Evolutionary conservation across 2,888 invertebrate species (phyloP).

Genomic region (Mechanitis messenoides): DNA sequence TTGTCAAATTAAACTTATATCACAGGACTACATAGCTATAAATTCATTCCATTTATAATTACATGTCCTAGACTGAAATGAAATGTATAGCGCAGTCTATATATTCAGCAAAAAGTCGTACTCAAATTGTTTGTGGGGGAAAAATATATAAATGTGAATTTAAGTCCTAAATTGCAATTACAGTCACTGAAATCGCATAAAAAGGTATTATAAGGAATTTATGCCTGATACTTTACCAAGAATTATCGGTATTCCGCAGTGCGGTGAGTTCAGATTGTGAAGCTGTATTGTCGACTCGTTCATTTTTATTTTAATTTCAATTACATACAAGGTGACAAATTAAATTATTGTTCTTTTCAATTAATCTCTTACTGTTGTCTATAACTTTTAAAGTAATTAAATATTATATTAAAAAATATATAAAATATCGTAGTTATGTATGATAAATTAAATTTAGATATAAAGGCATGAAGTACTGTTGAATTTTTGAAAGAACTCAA

Average conservation of each 20-base stretch:
- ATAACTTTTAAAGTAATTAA: too few relatives aligned
- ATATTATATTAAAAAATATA: too few relatives aligned
- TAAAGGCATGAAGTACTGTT: too few relatives aligned
- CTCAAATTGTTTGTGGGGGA: constrained; percentile 32
- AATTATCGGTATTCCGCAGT: constrained; percentile 56
- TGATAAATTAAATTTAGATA: too few relatives aligned
- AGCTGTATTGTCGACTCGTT: constrained; percentile 55
- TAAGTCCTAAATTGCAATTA: constrained; percentile 41
- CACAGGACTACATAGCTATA: too few relatives aligned
- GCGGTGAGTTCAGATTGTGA: constrained; percentile 48
- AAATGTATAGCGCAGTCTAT: too few relatives aligned
- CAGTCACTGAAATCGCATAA: constrained; percentile 42
- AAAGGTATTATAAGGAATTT: constrained; percentile 53
- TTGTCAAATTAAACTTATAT: too few relatives aligned
- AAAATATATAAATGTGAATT: constrained; percentile 38
- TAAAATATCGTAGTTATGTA: too few relatives aligned
- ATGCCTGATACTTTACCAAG: constrained; percentile 51
- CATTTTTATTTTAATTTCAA: constrained; percentile 37
- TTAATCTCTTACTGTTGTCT: too few relatives aligned
- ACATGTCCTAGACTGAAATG: too few relatives aligned
- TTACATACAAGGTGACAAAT: not conserved
- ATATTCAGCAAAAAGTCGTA: constrained; percentile 12
- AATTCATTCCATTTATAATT: too few relatives aligned
- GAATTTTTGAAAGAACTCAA: too few relatives aligned
- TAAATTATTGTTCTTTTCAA: not conserved